Evolutionary conservation across 2,113 vertebrate species (phyloP), one percentile per base, ranked within the genome.

Genomic region (Quiscalus mexicanus): DNA sequence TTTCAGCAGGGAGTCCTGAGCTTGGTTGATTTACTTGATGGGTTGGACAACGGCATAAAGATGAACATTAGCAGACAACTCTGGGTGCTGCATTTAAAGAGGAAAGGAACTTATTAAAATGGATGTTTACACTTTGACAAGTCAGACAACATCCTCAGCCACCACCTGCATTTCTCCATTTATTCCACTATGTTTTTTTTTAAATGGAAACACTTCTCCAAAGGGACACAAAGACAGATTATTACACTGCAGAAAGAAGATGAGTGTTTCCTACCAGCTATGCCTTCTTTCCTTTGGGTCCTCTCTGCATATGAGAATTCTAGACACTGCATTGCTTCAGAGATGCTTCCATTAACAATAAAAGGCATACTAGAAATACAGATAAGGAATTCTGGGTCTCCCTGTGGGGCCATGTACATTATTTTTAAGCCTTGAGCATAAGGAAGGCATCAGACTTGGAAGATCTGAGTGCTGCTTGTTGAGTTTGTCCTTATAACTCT

Each of bases 271-370:
- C 44, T 37, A 79, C 4, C 20, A 76, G 9, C 35, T 85, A 24
- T n/a, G 69, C 16, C 45, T 71, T 59, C 44, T 67, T 82, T 39
- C 21, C 14, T 58, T 82, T 47, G 12, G 19, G 23, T 79, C 33
- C 10, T 71, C 49, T 22, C 15, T 0, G 0, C 12, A 79, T 17
- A 24, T 0, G 1, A 35, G 5, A 30, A 68, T 71, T 71, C 20
- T 59, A 63, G 25, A 68, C 33, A 15, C 3, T 56, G 22, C 45
- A 65, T 4, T 76, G 25, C 20, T 69, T 91, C 31, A 62, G 8
- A 64, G n/a, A 11, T 39, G 60, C 7, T 19, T 69, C 24, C 18
- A 37, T 68, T 42, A 70, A 62, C 27, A 86, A 15, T 58, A 65
- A 74, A 70, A 84, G 23, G 4, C 7, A 55, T 15, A 7, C 15